Percentiles rank a stretch among this genome's conserved stretches.
phyloP scores from a whole-genome alignment of 2,113 vertebrate species.

The Rhea pennata region DNA sequence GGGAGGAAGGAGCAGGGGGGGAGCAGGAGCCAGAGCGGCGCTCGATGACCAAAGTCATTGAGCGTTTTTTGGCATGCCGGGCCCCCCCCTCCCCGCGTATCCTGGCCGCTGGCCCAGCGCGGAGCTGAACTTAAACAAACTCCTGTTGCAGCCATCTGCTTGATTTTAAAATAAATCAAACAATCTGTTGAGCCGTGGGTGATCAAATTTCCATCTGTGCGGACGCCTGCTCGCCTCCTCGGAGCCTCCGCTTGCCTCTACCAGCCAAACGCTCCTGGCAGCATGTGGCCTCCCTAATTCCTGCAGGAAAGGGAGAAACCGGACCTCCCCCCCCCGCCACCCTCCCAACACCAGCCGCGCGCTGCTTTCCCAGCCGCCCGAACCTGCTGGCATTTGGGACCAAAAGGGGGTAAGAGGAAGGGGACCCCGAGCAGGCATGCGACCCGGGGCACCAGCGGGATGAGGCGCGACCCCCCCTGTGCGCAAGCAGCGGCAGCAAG shows the following conservation, averaged over 20 bases:
- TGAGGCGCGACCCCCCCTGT: no score
- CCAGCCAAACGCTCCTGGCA: constrained; percentile 89
- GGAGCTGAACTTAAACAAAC: constrained; percentile 99
- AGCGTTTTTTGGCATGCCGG: constrained; percentile 92
- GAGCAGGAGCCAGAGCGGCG: constrained; percentile 19
- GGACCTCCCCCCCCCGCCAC: constrained; percentile 70
- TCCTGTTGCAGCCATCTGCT: constrained; percentile 99
- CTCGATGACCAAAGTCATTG: constrained; percentile 93
- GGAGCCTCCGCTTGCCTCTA: constrained; percentile 94
- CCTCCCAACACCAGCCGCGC: constrained; percentile 75
- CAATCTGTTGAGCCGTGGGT: constrained; percentile 92
- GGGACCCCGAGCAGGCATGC: not conserved
- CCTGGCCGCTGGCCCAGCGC: constrained; percentile 92
- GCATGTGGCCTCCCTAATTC: constrained; percentile 91
- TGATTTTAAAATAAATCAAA: constrained; percentile 99
- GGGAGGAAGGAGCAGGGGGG: constrained; percentile 17
- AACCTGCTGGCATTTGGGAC: not conserved
- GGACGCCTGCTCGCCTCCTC: constrained; percentile 90
- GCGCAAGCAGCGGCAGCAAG: no score
- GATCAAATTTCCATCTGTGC: constrained; percentile 97
- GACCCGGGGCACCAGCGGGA: no score
- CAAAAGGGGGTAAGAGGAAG: not conserved
- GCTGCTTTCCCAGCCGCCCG: constrained; percentile 81
- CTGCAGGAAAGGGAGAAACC: constrained; percentile 86
- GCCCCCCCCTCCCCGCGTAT: constrained; percentile 70